phyloP scores from a whole-genome alignment of 2,888 invertebrate genomes.

The Hyposoter didymator region DNA sequence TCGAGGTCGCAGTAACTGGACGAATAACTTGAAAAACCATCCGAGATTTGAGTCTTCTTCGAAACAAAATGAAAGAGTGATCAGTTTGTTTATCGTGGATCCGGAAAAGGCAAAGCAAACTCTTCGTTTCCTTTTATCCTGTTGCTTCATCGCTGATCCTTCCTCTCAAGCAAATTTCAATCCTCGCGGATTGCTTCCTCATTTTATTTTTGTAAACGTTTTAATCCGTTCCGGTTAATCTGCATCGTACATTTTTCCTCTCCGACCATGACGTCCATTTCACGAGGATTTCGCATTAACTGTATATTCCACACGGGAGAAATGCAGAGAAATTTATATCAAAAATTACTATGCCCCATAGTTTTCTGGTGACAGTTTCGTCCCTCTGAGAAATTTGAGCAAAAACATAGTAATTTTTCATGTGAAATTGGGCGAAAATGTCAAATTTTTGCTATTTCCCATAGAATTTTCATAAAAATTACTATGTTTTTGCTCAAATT shows the following conservation, averaged over 20 bases:
- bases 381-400: too few species aligned
- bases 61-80: not conserved
- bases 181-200: not conserved
- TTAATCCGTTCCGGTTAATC: constrained; percentile 81
- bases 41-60: not conserved
- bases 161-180: constrained; percentile 35
- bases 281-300: not conserved
- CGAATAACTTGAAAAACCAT: not conserved
- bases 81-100: constrained; percentile 2
- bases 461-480: too few species aligned
- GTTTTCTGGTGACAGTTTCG: too few species aligned
- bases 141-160: constrained; percentile 36
- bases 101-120: not conserved
- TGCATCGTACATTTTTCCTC: constrained; percentile 71
- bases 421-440: too few species aligned
- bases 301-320: not conserved
- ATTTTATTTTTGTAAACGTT: constrained; percentile 67
- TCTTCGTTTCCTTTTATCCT: constrained; percentile 28
- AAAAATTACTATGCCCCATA: too few species aligned
- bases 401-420: too few species aligned
- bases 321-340: too few species aligned
- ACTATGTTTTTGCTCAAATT: too few species aligned
- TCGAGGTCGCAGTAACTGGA: not conserved
- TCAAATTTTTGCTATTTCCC: too few species aligned
- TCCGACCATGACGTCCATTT: constrained; percentile 21